Base-by-base conservation (phyloP, 2,797 vertebrate genomes). In the Selene dorsalis region DNA sequence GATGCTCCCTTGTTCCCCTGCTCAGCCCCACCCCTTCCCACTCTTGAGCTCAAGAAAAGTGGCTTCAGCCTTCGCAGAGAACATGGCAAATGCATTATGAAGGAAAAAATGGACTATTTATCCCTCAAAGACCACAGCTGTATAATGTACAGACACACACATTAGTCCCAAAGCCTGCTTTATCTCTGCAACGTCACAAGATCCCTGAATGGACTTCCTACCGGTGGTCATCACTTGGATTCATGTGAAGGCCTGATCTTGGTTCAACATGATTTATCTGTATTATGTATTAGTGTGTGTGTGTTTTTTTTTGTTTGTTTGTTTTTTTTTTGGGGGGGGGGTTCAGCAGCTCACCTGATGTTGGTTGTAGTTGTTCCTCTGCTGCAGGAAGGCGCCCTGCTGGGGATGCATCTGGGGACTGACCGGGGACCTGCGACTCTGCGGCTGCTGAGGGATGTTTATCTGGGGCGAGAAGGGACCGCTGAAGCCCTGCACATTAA, bases 361-460 rank as follows among this genome's bases (percentile, higher is more conserved):
- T 88, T 97, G 97, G 95, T 96, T 98, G 95, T 98, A 97, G 87
- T 96, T 96, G 96, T 96, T 98, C 90, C 97, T 94, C 93, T 98
- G 97, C 93, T 98, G 97, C 79, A 97, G 94, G 90, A 96, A 98
- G 77, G 96, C 96, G 55, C 96, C 96, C 93, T 96, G 96, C 91
- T 96, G 96, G 75, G 96, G 96, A 77, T 96, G 96, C 85, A 97
- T 95, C 94, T 97, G 97, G 35, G 97, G 96, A 82, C 96, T 97
- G 86, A 96, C 96, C 14, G 97, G 97, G 67, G 97, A 98, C 73
- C 97, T 92, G 87, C 96, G 95, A 85, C 93, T 97, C 91, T 96
- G 96, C 58, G 94, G 95, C 93, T 94, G 95, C 80, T 94, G 95
- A 61, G 94, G 95, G 85, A 96, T 92, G 91, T 91, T 97, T 75